phyloP scores from a whole-genome alignment of 1,140 invertebrate genomes.

The Akabosia matsudoensis region DNA sequence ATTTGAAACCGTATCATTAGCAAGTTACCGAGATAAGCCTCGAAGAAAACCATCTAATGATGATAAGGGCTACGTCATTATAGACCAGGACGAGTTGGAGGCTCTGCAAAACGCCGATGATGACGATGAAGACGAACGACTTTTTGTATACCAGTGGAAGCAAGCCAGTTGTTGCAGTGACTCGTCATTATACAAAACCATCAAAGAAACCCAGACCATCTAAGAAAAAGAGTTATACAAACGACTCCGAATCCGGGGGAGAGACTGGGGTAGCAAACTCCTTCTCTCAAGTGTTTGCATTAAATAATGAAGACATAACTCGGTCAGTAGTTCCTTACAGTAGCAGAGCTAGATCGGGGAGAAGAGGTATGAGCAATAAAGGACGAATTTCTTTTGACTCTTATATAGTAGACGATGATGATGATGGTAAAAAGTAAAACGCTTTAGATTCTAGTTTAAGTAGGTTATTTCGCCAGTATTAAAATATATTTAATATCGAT shows the following conservation, averaged over 20 bases:
- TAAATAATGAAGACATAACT: not conserved
- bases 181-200: no score
- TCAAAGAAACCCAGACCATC: not conserved
- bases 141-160: not conserved
- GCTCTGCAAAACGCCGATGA: not conserved
- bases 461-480: not conserved
- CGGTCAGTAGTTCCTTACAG: no score
- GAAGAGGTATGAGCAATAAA: not conserved
- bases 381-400: not conserved
- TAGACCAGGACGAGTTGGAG: not conserved
- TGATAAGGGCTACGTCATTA: not conserved
- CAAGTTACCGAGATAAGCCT: not conserved
- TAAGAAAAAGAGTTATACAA: not conserved
- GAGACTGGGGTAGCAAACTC: not conserved
- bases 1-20: not conserved
- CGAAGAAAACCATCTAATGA: not conserved
- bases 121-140: not conserved
- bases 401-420: not conserved
- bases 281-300: not conserved
- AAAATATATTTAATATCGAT: not conserved
- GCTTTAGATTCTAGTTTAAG: not conserved
- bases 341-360: not conserved
- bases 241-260: not conserved
- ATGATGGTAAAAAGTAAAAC: not conserved
- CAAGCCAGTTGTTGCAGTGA: not conserved